A percentile compares a stretch with the other conserved stretches of the same genome.
phyloP scores from a whole-genome alignment of 2,888 invertebrate genomes.

The Polymixis flavicincta region DNA sequence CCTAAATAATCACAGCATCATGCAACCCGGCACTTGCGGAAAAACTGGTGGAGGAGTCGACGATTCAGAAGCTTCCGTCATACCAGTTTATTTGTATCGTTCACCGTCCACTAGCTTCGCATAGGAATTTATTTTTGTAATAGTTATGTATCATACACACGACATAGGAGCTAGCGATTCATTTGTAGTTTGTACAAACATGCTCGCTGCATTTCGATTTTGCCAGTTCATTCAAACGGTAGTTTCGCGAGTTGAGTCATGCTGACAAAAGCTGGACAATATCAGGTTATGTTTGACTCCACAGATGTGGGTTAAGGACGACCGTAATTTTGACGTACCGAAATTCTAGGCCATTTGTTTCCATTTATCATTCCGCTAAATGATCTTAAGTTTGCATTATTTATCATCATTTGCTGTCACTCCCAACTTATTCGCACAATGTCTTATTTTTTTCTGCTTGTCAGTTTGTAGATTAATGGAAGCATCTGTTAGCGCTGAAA shows the following conservation, averaged over 20 bases:
- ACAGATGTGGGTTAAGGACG: constrained; percentile 72
- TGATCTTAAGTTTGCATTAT: constrained; percentile 61
- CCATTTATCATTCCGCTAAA: constrained; percentile 69
- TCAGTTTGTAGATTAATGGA: constrained; percentile 58
- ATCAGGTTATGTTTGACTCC: constrained; percentile 60
- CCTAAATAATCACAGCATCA: constrained; percentile 42
- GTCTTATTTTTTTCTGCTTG: constrained; percentile 45
- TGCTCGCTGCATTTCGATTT: constrained; percentile 48
- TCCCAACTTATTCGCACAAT: constrained; percentile 35
- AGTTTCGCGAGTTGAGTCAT: constrained; percentile 64
- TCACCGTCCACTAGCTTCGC: constrained; percentile 21
- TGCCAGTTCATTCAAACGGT: constrained; percentile 65
- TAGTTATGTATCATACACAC: constrained; percentile 55
- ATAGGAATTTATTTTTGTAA: constrained; percentile 58
- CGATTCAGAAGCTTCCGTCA: constrained; percentile 63
- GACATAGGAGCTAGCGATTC: constrained; percentile 49
- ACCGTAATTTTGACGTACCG: constrained; percentile 54
- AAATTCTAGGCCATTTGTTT: constrained; percentile 62
- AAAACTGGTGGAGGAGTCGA: constrained; percentile 26
- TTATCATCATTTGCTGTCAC: constrained; percentile 52
- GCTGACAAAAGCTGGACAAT: constrained; percentile 66
- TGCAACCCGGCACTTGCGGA: constrained; percentile 49
- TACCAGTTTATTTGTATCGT: constrained; percentile 60
- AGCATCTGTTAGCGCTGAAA: constrained; percentile 37
- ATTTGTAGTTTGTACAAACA: constrained; percentile 44